Evolutionary conservation across 2,888 invertebrate genomes (phyloP), one percentile per base, ranked within the genome.

Genomic region (Syrphus vitripennis): DNA sequence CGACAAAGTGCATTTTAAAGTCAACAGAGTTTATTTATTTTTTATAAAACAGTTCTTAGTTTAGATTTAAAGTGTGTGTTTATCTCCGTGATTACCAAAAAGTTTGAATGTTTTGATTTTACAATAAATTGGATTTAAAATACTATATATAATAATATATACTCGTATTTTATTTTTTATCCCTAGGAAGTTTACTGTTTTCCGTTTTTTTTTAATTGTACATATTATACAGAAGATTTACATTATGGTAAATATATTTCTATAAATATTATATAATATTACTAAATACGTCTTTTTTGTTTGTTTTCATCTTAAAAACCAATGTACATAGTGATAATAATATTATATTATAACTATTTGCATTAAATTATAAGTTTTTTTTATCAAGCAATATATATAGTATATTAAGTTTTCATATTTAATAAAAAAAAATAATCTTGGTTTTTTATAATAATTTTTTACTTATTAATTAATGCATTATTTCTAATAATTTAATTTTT

Each of bases 71-170:
- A 48, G 21, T 67, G 48, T 89, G 90, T 88, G 48, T 89, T 89
- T 88, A 88, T 89, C 59, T 78, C 69, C 76, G 59, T 87, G 81
- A 82, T 84, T 88, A 89, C 89, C 90, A 89, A 90, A 89, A 89
- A 89, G 88, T 84, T 88, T 88, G 88, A 88, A 88, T 88, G 88
- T 88, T 90, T 88, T 88, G 87, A 88, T 91, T 88, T 88, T 87
- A 55, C 77, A 70, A 69, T 76, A 81, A 55, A 75, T 70, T 75
- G 50, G 40, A 55, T 67, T 76, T 76, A 34, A 37, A 37, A 40
- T 48, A 59, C 72, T 79, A 45, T 63, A 16, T 67, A 16, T 31
- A 55, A 4, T 31, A 16, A 29, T 45, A 31, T 31, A 10, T 45
- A n/a, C n/a, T n/a, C n/a, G n/a, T n/a, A n/a, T n/a, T n/a, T n/a